phyloP scores from a whole-genome alignment of 2,113 vertebrate genomes.

The Eulemur macaco region DNA sequence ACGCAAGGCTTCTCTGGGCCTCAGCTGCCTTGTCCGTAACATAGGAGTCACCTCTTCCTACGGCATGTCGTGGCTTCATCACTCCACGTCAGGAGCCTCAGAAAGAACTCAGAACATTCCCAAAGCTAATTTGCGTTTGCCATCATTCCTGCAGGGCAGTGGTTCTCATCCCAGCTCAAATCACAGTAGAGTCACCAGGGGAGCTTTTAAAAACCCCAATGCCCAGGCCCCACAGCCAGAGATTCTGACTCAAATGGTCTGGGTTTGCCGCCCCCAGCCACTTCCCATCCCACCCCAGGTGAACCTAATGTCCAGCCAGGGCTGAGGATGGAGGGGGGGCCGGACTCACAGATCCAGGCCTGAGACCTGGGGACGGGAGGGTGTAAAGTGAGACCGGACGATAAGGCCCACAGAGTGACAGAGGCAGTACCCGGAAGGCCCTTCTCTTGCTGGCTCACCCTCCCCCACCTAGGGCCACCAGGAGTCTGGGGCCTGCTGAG shows the following conservation, averaged over 20 bases:
- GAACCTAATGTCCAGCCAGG: not conserved
- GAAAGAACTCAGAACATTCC: not conserved
- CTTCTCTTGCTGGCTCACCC: not conserved
- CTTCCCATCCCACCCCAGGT: not conserved
- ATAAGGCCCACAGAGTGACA: rapidly evolving
- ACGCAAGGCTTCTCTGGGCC: not conserved
- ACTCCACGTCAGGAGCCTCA: not conserved
- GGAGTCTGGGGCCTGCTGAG: slow-evolving; percentile 37
- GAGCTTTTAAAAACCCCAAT: not conserved
- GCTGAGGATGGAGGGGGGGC: not conserved
- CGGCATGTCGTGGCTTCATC: not conserved
- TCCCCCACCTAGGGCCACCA: slow-evolving; percentile 9
- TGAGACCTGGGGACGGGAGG: not conserved
- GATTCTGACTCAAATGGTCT: not conserved
- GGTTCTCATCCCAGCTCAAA: not conserved
- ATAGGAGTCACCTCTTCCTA: not conserved
- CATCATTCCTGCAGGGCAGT: not conserved
- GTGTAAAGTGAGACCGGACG: not conserved
- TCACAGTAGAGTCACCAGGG: not conserved
- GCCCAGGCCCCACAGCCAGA: not conserved
- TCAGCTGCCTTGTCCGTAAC: not conserved
- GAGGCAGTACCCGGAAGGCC: not conserved
- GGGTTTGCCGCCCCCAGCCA: not conserved
- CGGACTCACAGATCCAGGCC: not conserved
- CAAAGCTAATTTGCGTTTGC: not conserved